phyloP scores from a whole-genome alignment of 2,797 vertebrate genomes.

The Oreonectes daqikongensis region DNA sequence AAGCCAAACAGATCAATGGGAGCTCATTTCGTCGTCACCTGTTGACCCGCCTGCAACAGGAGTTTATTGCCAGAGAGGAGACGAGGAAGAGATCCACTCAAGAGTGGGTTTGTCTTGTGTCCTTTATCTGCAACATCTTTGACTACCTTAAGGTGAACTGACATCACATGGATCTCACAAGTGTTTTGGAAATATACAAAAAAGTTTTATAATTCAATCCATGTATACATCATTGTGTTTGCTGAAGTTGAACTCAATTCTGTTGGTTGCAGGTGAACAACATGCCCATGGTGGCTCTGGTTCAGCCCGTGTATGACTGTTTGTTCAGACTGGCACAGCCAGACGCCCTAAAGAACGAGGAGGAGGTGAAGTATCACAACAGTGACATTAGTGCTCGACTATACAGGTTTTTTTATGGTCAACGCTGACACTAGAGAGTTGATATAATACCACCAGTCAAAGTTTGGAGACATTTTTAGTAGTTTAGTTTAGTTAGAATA shows the following conservation, averaged over 20 bases:
- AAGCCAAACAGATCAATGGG: conserved; percentile 86
- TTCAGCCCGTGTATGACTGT: conserved; percentile 94
- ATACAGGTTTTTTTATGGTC: no score
- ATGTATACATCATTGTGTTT: neutral
- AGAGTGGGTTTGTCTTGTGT: conserved; percentile 95
- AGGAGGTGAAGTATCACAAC: conserved; percentile 79
- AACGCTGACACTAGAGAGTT: no score
- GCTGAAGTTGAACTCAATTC: neutral
- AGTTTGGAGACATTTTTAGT: no score
- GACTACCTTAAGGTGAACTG: conserved; percentile 88
- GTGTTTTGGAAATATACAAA: no score
- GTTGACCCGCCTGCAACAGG: conserved; percentile 90
- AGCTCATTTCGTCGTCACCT: conserved; percentile 89
- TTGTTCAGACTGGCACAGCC: conserved; percentile 88
- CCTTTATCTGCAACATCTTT: conserved; percentile 97
- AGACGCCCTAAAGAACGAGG: conserved; percentile 86
- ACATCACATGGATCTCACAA: neutral
- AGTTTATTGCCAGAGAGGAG: conserved; percentile 89
- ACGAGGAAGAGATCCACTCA: conserved; percentile 83
- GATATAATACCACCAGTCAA: no score
- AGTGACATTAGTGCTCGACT: neutral
- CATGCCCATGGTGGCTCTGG: conserved; percentile 94
- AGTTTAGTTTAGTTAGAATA: no score
- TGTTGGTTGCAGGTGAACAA: neutral
- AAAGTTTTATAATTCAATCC: no score